phyloP scores from a whole-genome alignment of 1,140 invertebrate genomes.

The Spodoptera litura region DNA sequence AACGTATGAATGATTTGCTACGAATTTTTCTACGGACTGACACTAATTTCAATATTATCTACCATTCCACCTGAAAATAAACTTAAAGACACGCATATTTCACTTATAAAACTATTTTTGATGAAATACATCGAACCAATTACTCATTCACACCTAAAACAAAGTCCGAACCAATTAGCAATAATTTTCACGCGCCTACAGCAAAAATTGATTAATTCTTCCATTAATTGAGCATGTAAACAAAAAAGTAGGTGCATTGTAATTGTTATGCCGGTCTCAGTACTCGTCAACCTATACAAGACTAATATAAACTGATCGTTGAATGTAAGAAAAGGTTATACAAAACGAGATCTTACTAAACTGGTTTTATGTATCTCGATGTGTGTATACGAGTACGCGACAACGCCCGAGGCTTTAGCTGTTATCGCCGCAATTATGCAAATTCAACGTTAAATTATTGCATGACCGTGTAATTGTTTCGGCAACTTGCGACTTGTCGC shows the following conservation, averaged over 20 bases:
- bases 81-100: no score
- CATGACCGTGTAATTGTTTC: constrained; percentile 44
- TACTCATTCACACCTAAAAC: not conserved
- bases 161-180: not conserved
- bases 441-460: constrained; percentile 66
- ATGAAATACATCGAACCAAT: not conserved
- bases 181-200: not conserved
- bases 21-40: no score
- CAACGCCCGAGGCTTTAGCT: constrained; percentile 55
- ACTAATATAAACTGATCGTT: no score
- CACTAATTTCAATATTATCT: no score
- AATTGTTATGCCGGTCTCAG: constrained; percentile 55
- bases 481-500: constrained; percentile 46
- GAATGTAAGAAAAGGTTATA: no score
- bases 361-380: no score
- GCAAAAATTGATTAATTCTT: constrained; percentile 38
- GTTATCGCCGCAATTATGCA: constrained; percentile 67
- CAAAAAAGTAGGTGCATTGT: constrained; percentile 49
- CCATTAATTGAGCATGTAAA: constrained; percentile 61
- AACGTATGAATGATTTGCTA: no score
- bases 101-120: not conserved
- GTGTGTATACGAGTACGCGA: not conserved
- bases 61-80: no score
- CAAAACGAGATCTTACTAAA: no score
- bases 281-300: constrained; percentile 2